These are phyloP conservation scores for Channa striata DNA, from an alignment of 2,797 vertebrate genomes.

Conservation along the genomic window DNA sequence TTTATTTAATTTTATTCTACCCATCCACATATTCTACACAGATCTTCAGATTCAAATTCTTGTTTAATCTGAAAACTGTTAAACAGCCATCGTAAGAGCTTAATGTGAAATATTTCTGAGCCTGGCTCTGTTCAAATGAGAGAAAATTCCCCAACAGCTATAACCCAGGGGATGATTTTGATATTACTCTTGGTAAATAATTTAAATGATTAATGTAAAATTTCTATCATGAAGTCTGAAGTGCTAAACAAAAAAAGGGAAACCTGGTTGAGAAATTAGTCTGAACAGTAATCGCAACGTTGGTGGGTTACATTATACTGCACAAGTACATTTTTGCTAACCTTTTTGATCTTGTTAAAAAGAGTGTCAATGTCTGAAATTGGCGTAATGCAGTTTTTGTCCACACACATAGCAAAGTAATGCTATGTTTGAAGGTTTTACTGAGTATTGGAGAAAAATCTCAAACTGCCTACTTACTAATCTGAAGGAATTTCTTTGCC, in stretches of 20 bases:
- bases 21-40: background rate
- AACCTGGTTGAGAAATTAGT: background rate
- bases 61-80: too few species aligned
- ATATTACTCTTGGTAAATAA: background rate
- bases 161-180: background rate
- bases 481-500: background rate
- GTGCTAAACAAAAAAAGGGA: background rate
- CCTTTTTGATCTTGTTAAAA: slow-evolving; percentile 4
- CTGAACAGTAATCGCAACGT: background rate
- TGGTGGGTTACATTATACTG: background rate
- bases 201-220: too few species aligned
- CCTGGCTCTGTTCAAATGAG: background rate
- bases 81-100: background rate
- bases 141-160: background rate
- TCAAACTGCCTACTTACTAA: too few species aligned
- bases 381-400: background rate
- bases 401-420: too few species aligned
- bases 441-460: background rate
- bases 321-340: background rate
- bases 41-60: too few species aligned
- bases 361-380: background rate
- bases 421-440: background rate
- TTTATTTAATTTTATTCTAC: too few species aligned
- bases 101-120: background rate
- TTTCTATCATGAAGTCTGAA: background rate